These are phyloP conservation scores for Diadema setosum DNA, from an alignment of 35 echinoderm and acorn worm genomes.

Conservation along the genomic window DNA sequence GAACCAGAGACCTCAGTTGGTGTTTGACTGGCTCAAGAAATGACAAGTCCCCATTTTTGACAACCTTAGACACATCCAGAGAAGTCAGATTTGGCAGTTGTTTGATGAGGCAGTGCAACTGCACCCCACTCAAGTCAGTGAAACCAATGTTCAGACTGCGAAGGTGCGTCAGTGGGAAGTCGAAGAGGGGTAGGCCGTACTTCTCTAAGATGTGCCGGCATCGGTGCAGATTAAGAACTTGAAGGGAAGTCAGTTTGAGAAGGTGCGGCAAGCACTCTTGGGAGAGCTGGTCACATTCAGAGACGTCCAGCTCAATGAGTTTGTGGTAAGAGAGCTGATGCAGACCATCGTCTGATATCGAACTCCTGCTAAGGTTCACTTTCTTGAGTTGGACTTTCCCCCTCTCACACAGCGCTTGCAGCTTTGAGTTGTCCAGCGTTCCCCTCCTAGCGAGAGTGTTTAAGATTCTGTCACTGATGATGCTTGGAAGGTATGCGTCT, in stretches of 20 bases:
- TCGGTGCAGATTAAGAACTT: conserved; percentile 59
- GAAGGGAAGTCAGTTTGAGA: conserved; percentile 22
- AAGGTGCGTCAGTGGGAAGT: conserved; percentile 64
- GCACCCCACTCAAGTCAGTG: conserved; percentile 54
- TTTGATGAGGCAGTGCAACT: conserved; percentile 54
- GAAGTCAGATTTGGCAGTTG: conserved; percentile 47
- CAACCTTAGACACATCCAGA: conserved; percentile 71
- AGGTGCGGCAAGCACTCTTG: conserved; percentile 39
- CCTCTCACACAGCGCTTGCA: conserved; percentile 65
- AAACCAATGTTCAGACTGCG: conserved; percentile 74
- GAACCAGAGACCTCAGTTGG: conserved; percentile 62
- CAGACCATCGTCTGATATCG: conserved; percentile 42
- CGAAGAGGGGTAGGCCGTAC: conserved; percentile 18
- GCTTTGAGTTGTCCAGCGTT: not conserved
- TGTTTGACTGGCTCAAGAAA: conserved; percentile 47
- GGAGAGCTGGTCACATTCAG: conserved; percentile 40
- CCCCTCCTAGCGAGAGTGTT: conserved; percentile 6
- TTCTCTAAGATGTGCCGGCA: conserved; percentile 10
- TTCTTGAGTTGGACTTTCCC: conserved; percentile 40
- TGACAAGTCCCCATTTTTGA: conserved; percentile 81
- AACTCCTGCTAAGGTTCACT: conserved; percentile 48
- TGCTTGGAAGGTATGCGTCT: conserved; percentile 39
- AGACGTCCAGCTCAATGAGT: conserved; percentile 66
- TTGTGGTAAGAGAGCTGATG: conserved; percentile 49
- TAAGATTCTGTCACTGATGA: conserved; percentile 70